Evolutionary conservation across 2,888 invertebrate genomes (phyloP).

Genomic region (Xylophagus ater): DNA sequence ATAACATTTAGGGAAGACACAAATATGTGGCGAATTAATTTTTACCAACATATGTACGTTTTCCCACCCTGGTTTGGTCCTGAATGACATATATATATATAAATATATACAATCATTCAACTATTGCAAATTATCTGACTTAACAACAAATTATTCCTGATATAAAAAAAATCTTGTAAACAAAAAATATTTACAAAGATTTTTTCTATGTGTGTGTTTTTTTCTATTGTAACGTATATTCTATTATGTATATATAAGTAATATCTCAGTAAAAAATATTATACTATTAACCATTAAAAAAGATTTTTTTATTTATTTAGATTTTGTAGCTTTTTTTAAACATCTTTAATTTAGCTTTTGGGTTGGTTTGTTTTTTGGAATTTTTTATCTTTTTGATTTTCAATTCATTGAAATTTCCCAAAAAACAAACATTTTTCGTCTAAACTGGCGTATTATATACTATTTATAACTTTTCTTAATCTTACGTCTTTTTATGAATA

Average conservation of each 20-base stretch:
- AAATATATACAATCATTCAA: constrained; percentile 13
- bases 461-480: too few relatives aligned
- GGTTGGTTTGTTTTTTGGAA: too few relatives aligned
- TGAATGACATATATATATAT: constrained; percentile 8
- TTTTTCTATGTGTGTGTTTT: constrained; percentile 22
- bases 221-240: constrained; percentile 29
- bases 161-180: constrained; percentile 19
- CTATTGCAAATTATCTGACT: constrained; percentile 32
- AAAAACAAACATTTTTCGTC: neutral
- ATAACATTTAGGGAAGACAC: constrained; percentile 5
- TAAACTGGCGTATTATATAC: neutral
- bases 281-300: constrained; percentile 15
- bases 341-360: too few relatives aligned
- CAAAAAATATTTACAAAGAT: constrained; percentile 21
- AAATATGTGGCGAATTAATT: constrained; percentile 7
- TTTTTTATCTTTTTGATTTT: neutral
- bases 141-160: constrained; percentile 15
- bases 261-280: constrained; percentile 17
- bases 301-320: constrained; percentile 10
- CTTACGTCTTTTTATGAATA: too few relatives aligned
- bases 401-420: too few relatives aligned
- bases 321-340: constrained; percentile 10
- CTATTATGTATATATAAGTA: constrained; percentile 16
- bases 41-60: neutral
- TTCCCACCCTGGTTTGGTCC: constrained; percentile 14